Evolutionary conservation across 2,888 invertebrate species (phyloP).

Genomic region (Leptarthrus brevirostris): DNA sequence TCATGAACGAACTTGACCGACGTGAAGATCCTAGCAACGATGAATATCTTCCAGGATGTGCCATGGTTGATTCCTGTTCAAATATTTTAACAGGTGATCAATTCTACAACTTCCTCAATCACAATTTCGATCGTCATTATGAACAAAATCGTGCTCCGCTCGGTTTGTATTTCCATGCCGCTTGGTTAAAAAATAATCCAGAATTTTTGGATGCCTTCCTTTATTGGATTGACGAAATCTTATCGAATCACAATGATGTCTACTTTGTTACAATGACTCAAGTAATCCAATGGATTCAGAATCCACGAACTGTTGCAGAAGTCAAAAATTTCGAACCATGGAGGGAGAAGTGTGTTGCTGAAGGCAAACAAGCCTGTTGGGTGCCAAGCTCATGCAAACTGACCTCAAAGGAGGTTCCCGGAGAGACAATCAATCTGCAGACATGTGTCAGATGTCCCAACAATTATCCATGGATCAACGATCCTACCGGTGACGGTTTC

Average conservation of each 20-base stretch:
- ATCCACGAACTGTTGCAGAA: conserved; percentile 84
- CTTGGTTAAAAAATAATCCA: conserved; percentile 92
- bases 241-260: conserved; percentile 87
- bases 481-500: conserved; percentile 80
- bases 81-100: conserved; percentile 92
- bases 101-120: conserved; percentile 93
- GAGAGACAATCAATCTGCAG: conserved; percentile 92
- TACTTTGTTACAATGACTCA: conserved; percentile 97
- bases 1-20: conserved; percentile 92
- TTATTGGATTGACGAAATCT: conserved; percentile 91
- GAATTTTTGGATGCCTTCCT: conserved; percentile 92
- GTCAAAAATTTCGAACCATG: conserved; percentile 93
- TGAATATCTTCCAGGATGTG: conserved; percentile 90
- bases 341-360: conserved; percentile 93
- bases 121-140: conserved; percentile 93
- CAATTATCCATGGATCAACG: conserved; percentile 95
- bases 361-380: conserved; percentile 85
- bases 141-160: conserved; percentile 89
- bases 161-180: conserved; percentile 93
- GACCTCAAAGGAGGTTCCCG: conserved; percentile 92
- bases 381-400: conserved; percentile 91
- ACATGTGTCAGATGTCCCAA: conserved; percentile 93
- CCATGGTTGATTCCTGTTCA: conserved; percentile 95
- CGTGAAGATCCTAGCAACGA: conserved; percentile 91
- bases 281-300: conserved; percentile 95